Evolutionary conservation across 2,888 invertebrate genomes (phyloP), one percentile per base, ranked within the genome.

Genomic region (Fragum sueziense): DNA sequence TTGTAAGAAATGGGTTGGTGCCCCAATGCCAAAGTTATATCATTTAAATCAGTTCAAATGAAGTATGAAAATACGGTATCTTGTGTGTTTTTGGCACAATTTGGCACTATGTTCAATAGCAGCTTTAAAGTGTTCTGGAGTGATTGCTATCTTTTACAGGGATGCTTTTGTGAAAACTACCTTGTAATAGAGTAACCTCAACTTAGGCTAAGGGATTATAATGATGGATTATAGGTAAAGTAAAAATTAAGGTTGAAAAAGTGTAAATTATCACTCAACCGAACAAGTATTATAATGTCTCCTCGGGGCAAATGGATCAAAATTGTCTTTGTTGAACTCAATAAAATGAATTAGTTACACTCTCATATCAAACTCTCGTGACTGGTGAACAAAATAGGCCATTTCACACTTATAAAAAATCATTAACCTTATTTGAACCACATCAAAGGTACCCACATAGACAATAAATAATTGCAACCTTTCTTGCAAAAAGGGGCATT

Each of bases 251-350:
- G 47, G 47, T 47, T 29, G 17, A 33, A 67, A 62, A 41, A 29
- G 74, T 41, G 54, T 67, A 54, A 68, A 74, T 68, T 54, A 74
- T 73, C 62, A 65, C 31, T 65, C 65, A 65, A 65, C 41, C 65
- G 25, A 65, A 65, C 22, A 31, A 33, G 31, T 61, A 33, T 33
- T n/a, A 61, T n/a, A 61, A 33, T 17, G 2, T 2, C 9, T 17
- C 61, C 61, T 20, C 3, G 33, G 61, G 61, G 31, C 31, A 61
- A n/a, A 47, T 47, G 3, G 27, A 57, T 33, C 31, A 61, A 33
- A 61, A 61, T 17, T 61, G 61, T 33, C 61, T 61, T 61, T 61
- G 61, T 31, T 61, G 61, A 1, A 61, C 33, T 33, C 31, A 61
- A 61, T 33, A 61, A 33, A 33, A 61, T 61, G 61, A 61, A 61